phyloP scores from a whole-genome alignment of 2,113 vertebrate genomes.

The Lethenteron reissneri region DNA sequence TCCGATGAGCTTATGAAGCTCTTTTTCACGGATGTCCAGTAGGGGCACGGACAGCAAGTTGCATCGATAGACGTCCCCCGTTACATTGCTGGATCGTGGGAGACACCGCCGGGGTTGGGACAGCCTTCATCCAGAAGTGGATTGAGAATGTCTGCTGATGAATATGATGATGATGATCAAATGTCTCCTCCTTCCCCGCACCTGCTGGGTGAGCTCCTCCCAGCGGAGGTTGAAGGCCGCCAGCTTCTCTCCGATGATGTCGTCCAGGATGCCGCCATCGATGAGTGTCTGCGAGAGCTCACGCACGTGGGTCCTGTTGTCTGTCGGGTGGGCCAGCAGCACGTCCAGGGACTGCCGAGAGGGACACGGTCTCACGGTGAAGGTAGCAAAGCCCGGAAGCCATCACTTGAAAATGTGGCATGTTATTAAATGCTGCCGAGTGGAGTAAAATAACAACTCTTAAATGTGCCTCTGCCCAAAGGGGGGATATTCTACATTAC shows the following conservation, averaged over 20 bases:
- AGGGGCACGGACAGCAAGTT: too few relatives aligned
- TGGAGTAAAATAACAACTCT: too few relatives aligned
- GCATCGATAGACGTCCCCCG: too few relatives aligned
- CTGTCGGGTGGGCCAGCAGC: conserved; percentile 67
- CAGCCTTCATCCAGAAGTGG: conserved; percentile 4
- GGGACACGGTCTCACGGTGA: background rate
- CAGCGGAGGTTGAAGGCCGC: conserved; percentile 67
- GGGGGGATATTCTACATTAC: too few relatives aligned
- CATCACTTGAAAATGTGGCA: background rate
- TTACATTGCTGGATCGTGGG: too few relatives aligned
- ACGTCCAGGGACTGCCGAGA: conserved; percentile 40
- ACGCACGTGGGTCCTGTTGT: conserved; percentile 78
- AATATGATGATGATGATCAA: background rate
- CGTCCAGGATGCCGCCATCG: conserved; percentile 85
- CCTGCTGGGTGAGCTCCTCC: conserved; percentile 72
- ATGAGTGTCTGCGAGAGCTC: conserved; percentile 83
- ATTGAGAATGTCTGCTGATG: conserved; percentile 12
- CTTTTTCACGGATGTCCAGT: too few relatives aligned
- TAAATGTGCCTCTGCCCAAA: too few relatives aligned
- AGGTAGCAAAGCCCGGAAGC: background rate
- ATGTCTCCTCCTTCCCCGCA: conserved; percentile 20
- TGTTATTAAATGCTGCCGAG: too few relatives aligned
- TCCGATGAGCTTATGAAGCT: too few relatives aligned
- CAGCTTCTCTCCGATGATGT: conserved; percentile 75
- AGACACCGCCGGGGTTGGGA: too few relatives aligned